Evolutionary conservation across 2,113 vertebrate genomes (phyloP).

Genomic region (Thermophis baileyi): DNA sequence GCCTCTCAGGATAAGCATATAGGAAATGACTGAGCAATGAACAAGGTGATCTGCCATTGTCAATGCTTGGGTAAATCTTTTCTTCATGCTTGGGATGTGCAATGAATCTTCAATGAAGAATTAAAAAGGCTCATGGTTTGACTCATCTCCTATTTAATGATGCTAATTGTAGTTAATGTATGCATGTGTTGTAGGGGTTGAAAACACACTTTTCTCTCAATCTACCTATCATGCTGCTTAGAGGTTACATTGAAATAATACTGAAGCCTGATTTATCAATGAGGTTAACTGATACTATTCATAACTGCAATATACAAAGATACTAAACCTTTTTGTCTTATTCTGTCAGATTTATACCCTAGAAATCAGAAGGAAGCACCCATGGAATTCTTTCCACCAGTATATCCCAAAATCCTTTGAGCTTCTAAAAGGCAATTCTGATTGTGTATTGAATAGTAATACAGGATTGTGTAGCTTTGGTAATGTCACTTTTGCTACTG

Average conservation of each 20-base stretch:
- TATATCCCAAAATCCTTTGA: neutral
- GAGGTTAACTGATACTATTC: neutral
- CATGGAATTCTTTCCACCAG: neutral
- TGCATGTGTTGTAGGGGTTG: conserved; percentile 30
- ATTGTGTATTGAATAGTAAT: neutral
- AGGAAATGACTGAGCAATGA: conserved; percentile 32
- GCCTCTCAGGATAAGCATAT: conserved; percentile 45
- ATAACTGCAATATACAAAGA: neutral
- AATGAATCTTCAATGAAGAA: conserved; percentile 7
- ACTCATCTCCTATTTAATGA: conserved; percentile 55
- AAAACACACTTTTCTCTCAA: conserved; percentile 38
- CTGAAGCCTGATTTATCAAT: neutral
- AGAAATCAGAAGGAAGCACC: neutral
- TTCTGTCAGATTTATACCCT: neutral
- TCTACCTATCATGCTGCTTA: conserved; percentile 4
- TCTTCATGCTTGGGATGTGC: conserved; percentile 3
- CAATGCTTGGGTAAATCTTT: conserved; percentile 26
- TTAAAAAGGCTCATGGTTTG: neutral
- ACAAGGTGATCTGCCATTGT: conserved; percentile 13
- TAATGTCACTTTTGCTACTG: neutral
- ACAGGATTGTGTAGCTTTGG: neutral
- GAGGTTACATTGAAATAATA: conserved; percentile 32
- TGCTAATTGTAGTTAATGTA: conserved; percentile 49
- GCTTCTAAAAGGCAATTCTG: neutral
- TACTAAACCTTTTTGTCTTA: neutral